Percentiles rank a stretch among this genome's conserved stretches.
phyloP scores from a whole-genome alignment of 2,113 vertebrate species.

The Cyphomyrus discorhynchus region DNA sequence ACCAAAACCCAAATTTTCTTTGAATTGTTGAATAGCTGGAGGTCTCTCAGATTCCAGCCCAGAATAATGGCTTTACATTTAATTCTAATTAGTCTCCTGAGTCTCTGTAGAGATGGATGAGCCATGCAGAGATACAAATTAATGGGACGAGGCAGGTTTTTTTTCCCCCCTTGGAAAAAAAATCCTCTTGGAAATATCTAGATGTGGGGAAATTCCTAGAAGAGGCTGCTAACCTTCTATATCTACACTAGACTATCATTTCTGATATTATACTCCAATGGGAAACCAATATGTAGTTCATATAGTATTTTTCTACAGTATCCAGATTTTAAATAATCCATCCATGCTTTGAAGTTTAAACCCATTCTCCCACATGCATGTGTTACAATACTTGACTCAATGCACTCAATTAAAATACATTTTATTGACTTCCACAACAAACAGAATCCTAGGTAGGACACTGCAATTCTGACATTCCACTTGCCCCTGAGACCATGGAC shows the following conservation, averaged over 20 bases:
- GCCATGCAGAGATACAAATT: constrained; percentile 21
- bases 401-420: neutral
- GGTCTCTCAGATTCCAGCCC: constrained; percentile 45
- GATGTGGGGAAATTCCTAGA: neutral
- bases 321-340: neutral
- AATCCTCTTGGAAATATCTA: neutral
- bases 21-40: constrained; percentile 45
- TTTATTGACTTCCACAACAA: neutral
- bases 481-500: neutral
- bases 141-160: constrained; percentile 14
- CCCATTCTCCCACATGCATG: neutral
- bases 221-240: neutral
- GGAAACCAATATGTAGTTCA: neutral
- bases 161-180: neutral
- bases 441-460: neutral
- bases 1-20: constrained; percentile 48
- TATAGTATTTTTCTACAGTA: neutral
- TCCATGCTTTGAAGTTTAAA: neutral
- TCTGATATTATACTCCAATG: neutral
- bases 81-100: constrained; percentile 49
- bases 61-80: constrained; percentile 54
- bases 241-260: neutral
- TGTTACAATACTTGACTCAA: neutral
- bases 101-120: constrained; percentile 38
- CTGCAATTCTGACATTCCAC: neutral